Evolutionary conservation across 2,888 invertebrate genomes (phyloP), one percentile per base, ranked within the genome.

Genomic region (Philonicus albiceps): DNA sequence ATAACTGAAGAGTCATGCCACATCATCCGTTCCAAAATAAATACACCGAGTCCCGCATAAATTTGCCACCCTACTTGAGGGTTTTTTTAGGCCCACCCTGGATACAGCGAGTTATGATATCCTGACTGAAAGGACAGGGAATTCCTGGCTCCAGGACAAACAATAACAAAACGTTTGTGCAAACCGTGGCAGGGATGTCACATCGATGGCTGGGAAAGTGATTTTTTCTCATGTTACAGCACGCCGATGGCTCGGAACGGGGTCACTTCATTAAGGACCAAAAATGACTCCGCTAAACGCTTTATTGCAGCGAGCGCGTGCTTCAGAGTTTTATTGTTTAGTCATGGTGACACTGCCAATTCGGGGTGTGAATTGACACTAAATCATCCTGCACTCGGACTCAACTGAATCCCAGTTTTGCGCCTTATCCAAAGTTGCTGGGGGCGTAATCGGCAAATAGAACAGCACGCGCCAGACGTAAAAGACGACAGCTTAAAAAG

Each of bases 261-360:
- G 73, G 72, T 43, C 73, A 84, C 72, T 73, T 84, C 84, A 72
- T 84, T 84, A 84, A 84, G 81, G 76, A 85, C 13, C 37, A 76
- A 75, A 85, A 85, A 53, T 76, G 53, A 53, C 37, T 76, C 8
- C 11, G 37, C 78, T 86, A 80, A 86, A 80, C 78, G 72, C 37
- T 86, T 86, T 86, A 86, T 86, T 86, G 43, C 86, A 78, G 19
- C n/a, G 37, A 64, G 76, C 86, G 86, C 43, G 86, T 86, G 86
- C 86, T 80, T 55, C 40, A 16, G 40, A 76, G 72, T 84, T 75
- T 84, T 76, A 83, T 75, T 76, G 43, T 86, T 86, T 86, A 49
- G 86, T 86, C 86, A 86, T 34, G 86, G 86, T 76, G 86, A 84
- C 86, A 84, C 75, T 74, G 7, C 16, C 75, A 84, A 72, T 22